A percentile compares a stretch with the other conserved stretches of the same genome.
Conservation (phyloP, 2,888 invertebrate genomes). For the Aphodius sticticus region DNA sequence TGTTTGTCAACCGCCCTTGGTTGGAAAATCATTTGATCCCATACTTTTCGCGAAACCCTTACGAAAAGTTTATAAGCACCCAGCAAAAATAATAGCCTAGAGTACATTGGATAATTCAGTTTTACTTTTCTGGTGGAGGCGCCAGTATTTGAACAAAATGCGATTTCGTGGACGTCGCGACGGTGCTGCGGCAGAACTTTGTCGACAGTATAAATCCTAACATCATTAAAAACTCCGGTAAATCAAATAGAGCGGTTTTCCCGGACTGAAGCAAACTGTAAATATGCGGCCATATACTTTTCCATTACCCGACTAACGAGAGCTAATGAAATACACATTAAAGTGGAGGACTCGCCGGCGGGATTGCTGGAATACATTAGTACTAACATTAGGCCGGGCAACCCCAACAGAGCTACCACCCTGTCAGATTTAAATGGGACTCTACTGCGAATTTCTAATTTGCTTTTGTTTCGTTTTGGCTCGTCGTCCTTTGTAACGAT, state of each 20-base stretch:
- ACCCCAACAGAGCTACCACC: neutral
- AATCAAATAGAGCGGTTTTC: neutral
- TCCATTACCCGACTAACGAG: neutral
- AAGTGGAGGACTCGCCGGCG: neutral
- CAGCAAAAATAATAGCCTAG: too few relatives aligned
- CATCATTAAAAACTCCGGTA: neutral
- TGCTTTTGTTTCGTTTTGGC: neutral
- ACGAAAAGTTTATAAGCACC: too few relatives aligned
- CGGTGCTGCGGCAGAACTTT: neutral
- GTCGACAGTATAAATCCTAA: neutral
- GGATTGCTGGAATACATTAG: neutral
- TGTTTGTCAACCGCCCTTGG: too few relatives aligned
- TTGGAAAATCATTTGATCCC: too few relatives aligned
- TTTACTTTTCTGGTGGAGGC: too few relatives aligned
- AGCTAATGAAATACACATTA: slow-evolving; percentile 4
- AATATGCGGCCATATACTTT: neutral
- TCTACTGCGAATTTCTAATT: neutral
- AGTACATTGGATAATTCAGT: too few relatives aligned
- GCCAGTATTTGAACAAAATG: neutral
- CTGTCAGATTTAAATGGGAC: neutral
- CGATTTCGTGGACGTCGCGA: neutral
- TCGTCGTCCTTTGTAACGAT: neutral
- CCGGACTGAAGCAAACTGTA: neutral
- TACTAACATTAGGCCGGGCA: neutral
- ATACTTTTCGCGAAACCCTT: too few relatives aligned